Conservation (phyloP, 2,113 vertebrate genomes). For the Nyctibius bracteatus region DNA sequence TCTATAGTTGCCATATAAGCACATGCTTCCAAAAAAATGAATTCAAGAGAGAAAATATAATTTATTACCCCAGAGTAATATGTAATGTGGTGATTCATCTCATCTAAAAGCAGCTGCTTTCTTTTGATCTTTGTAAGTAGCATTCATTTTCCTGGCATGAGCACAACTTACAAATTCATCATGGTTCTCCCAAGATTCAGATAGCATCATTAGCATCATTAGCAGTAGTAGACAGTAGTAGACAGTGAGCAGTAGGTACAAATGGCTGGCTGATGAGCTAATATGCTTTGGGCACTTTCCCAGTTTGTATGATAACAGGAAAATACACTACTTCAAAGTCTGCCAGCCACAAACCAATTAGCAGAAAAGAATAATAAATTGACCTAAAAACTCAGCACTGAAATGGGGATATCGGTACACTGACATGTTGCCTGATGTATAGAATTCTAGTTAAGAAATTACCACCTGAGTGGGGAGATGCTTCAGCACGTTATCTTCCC, state of each 20-base stretch:
- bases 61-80: slow-evolving; percentile 31
- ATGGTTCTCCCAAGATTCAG: not conserved
- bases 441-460: not conserved
- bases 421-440: not conserved
- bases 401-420: not conserved
- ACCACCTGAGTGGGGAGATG: not conserved
- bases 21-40: not conserved
- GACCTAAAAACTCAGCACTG: not conserved
- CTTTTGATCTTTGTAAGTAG: slow-evolving; percentile 10
- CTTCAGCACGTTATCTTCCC: not conserved
- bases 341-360: not conserved
- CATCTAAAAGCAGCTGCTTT: not conserved
- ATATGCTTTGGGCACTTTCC: not conserved
- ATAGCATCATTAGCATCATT: slow-evolving; percentile 17
- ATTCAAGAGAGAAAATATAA: slow-evolving; percentile 2
- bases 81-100: not conserved
- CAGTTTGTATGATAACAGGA: not conserved
- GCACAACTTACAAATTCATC: slow-evolving; percentile 1
- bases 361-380: not conserved
- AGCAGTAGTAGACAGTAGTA: not conserved
- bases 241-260: slow-evolving; percentile 22
- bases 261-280: slow-evolving; percentile 8
- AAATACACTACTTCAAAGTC: not conserved
- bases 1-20: not conserved
- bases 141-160: not conserved